These are phyloP conservation scores for Euphonia xanthogaster DNA, from an alignment of 2,797 vertebrate species.

Conservation along the genomic window DNA sequence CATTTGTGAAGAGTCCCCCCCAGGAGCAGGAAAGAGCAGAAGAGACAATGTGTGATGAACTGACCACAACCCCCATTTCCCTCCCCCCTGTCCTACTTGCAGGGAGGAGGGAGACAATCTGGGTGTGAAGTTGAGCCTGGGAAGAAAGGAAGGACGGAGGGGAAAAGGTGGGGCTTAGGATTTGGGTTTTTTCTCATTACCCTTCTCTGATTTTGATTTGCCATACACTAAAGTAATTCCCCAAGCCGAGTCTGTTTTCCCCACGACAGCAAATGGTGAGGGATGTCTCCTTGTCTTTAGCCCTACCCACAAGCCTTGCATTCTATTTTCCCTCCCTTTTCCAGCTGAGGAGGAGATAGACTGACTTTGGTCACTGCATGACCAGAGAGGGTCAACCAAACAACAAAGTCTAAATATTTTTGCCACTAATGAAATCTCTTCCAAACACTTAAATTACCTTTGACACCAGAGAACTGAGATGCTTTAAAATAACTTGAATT, in stretches of 20 bases:
- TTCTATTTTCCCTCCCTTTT: background rate
- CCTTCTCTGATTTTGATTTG: background rate
- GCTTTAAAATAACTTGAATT: background rate
- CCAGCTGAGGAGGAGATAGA: background rate
- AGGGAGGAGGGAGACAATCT: background rate
- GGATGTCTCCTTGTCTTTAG: background rate
- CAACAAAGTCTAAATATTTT: background rate
- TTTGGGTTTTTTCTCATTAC: background rate
- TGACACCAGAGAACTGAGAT: background rate
- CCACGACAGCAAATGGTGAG: accelerated
- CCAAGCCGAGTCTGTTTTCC: accelerated
- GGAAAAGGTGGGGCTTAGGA: background rate
- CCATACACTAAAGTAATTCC: background rate
- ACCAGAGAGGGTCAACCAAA: background rate
- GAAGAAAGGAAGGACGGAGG: background rate
- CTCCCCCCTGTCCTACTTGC: background rate
- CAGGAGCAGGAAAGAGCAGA: background rate
- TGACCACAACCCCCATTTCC: background rate
- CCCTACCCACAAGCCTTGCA: accelerated
- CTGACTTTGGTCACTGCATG: accelerated
- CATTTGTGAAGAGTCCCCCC: background rate
- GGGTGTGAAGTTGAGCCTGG: background rate
- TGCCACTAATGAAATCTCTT: background rate
- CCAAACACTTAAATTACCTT: background rate
- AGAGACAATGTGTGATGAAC: background rate